These are phyloP conservation scores for Sternotherus odoratus DNA, from an alignment of 2,797 vertebrate species.

Conservation along the genomic window DNA sequence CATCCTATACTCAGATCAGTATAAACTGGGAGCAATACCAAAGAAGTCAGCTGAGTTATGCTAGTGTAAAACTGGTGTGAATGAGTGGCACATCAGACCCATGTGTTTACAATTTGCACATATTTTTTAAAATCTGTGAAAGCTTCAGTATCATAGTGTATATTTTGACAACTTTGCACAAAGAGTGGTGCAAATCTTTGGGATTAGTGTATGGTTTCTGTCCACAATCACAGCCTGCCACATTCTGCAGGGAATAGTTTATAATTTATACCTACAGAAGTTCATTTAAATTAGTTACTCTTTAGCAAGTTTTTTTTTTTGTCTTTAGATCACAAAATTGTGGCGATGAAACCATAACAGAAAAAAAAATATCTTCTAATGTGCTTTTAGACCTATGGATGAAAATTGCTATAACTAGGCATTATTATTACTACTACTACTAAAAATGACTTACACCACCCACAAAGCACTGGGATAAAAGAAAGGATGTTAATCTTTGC, in stretches of 20 bases:
- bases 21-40: background rate
- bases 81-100: background rate
- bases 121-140: background rate
- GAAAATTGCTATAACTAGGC: background rate
- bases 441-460: conserved; percentile 9
- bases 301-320: conserved; percentile 53
- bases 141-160: background rate
- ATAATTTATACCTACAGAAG: conserved; percentile 48
- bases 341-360: background rate
- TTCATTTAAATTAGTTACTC: conserved; percentile 51
- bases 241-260: conserved; percentile 35
- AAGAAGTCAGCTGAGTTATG: accelerated
- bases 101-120: background rate
- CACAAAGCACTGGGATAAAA: background rate
- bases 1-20: background rate
- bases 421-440: accelerated
- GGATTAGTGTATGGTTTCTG: conserved; percentile 36
- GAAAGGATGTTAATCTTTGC: conserved; percentile 30
- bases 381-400: background rate
- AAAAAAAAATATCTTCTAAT: background rate
- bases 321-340: conserved; percentile 9
- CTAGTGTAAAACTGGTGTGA: accelerated
- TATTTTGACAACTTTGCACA: conserved; percentile 19
- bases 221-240: conserved; percentile 45
- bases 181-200: conserved; percentile 7